Evolutionary conservation across 2,888 invertebrate genomes (phyloP).

Genomic region (Aleiodes testaceus): DNA sequence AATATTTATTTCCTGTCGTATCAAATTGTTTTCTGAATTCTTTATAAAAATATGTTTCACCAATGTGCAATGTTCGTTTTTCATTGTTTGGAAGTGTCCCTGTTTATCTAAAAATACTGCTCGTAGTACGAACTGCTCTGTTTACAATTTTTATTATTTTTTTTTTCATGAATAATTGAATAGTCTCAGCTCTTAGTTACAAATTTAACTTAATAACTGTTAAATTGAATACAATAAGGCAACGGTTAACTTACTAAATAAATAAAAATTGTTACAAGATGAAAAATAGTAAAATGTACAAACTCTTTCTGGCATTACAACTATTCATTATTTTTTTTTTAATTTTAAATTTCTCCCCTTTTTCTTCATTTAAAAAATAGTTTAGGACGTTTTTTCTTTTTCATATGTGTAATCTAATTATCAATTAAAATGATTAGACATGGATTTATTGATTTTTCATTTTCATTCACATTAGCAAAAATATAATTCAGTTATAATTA

Average conservation of each 20-base stretch:
- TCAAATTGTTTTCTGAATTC: background rate
- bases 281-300: constrained; percentile 59
- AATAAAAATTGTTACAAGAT: constrained; percentile 60
- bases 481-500: constrained; percentile 68
- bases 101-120: constrained; percentile 71
- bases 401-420: too few relatives aligned
- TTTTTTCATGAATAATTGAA: constrained; percentile 11
- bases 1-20: background rate
- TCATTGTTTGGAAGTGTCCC: constrained; percentile 26
- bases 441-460: background rate
- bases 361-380: background rate
- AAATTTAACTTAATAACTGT: constrained; percentile 53
- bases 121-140: constrained; percentile 63
- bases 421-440: constrained; percentile 5
- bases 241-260: constrained; percentile 64
- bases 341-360: background rate
- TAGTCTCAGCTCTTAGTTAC: constrained; percentile 49
- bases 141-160: constrained; percentile 11
- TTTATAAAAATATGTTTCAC: constrained; percentile 30
- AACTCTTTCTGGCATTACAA: constrained; percentile 39
- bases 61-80: constrained; percentile 26
- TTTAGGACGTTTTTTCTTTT: too few relatives aligned
- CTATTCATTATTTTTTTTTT: constrained; percentile 31
- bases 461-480: constrained; percentile 63
- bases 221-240: constrained; percentile 64